These are phyloP conservation scores for Drosophila kokeensis DNA, from an alignment of 2,888 invertebrate genomes.

Conservation along the genomic window DNA sequence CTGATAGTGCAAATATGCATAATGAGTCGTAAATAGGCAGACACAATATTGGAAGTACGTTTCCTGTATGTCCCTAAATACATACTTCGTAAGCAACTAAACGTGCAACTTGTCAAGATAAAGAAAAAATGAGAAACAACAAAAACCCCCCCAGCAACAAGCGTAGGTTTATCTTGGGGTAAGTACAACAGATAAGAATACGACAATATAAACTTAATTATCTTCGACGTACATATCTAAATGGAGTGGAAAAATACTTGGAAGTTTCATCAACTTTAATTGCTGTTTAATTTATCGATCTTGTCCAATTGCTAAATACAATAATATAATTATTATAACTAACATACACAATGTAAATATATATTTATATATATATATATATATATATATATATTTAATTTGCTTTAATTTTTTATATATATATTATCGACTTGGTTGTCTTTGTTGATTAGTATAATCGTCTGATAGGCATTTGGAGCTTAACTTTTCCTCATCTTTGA, in stretches of 20 bases:
- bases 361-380: slow-evolving; percentile 47
- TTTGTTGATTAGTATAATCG: slow-evolving; percentile 50
- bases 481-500: slow-evolving; percentile 39
- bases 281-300: slow-evolving; percentile 66
- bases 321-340: slow-evolving; percentile 65
- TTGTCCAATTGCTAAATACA: slow-evolving; percentile 69
- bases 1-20: slow-evolving; percentile 72
- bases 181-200: slow-evolving; percentile 11
- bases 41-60: slow-evolving; percentile 28
- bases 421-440: slow-evolving; percentile 41
- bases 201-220: background rate
- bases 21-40: slow-evolving; percentile 43
- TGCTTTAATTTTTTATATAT: slow-evolving; percentile 19
- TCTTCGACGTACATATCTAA: background rate
- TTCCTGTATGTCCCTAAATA: slow-evolving; percentile 42
- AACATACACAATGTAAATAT: slow-evolving; percentile 63
- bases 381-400: slow-evolving; percentile 34
- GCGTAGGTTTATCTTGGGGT: slow-evolving; percentile 6
- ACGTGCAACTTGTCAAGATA: slow-evolving; percentile 4
- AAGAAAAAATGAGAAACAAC: background rate
- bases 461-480: slow-evolving; percentile 56
- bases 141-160: background rate
- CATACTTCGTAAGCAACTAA: background rate
- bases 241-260: background rate
- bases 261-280: slow-evolving; percentile 46